phyloP scores from a whole-genome alignment of 2,113 vertebrate genomes.

The Phalacrocorax pelagicus region DNA sequence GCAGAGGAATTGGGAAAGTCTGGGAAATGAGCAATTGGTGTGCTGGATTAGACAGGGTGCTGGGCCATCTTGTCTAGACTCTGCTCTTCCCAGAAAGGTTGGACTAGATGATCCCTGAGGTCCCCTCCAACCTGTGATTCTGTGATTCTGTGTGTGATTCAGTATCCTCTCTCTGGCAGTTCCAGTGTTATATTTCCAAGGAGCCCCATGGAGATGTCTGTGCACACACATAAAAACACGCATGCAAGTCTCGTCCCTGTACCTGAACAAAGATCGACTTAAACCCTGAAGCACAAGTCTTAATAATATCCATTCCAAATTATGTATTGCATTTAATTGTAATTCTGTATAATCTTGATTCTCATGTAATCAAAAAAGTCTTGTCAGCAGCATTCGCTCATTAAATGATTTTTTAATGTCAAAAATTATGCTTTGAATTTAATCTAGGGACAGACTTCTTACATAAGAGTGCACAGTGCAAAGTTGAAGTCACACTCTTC shows the following conservation, averaged over 20 bases:
- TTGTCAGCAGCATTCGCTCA: not conserved
- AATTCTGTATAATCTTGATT: not conserved
- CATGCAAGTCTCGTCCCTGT: not conserved
- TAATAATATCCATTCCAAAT: not conserved
- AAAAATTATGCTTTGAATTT: not conserved
- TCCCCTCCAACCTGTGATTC: no score
- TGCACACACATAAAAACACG: not conserved
- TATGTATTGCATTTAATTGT: not conserved
- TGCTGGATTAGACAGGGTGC: not conserved
- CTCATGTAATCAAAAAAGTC: not conserved
- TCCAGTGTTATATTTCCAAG: not conserved
- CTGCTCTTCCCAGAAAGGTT: no score
- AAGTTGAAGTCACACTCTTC: not conserved
- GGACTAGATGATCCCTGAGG: no score
- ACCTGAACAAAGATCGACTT: not conserved
- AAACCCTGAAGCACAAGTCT: not conserved
- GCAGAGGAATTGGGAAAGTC: not conserved
- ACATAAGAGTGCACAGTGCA: not conserved
- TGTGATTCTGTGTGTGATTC: not conserved
- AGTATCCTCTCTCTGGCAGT: not conserved
- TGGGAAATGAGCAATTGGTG: not conserved
- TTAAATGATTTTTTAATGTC: not conserved
- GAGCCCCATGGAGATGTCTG: not conserved
- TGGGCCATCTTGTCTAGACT: no score
- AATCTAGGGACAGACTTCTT: not conserved